Percentiles rank a stretch among this genome's conserved stretches.
phyloP scores from a whole-genome alignment of 2,888 invertebrate species.

The Drosophila prolongata region DNA sequence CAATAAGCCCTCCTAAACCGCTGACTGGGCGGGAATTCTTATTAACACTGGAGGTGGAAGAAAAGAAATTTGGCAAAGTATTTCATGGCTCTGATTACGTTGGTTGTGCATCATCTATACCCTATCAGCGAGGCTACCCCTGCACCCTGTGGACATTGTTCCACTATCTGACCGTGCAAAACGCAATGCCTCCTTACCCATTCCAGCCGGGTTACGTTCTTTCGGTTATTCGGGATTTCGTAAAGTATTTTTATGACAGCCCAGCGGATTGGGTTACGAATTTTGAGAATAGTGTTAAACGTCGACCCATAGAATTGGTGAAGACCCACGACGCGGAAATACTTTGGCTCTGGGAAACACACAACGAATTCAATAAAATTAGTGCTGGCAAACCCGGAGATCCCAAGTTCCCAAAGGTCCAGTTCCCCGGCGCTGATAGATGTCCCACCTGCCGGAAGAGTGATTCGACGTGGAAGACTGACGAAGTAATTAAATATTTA shows the following conservation, averaged over 20 bases:
- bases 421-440: not conserved
- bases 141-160: not conserved
- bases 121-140: not conserved
- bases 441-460: not conserved
- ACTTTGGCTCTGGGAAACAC: not conserved
- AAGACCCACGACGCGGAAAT: not conserved
- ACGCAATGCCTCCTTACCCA: too few relatives aligned
- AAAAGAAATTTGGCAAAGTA: not conserved
- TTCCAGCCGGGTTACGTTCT: not conserved
- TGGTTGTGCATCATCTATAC: not conserved
- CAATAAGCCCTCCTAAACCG: too few relatives aligned
- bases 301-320: not conserved
- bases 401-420: constrained; percentile 11
- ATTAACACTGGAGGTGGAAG: not conserved
- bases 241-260: not conserved
- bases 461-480: not conserved
- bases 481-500: constrained; percentile 1
- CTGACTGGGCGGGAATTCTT: not conserved
- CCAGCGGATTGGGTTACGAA: not conserved
- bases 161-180: not conserved
- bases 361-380: not conserved
- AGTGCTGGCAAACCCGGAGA: not conserved
- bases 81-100: not conserved
- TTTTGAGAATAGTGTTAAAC: not conserved
- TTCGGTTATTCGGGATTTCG: not conserved